Evolutionary conservation across 2,888 invertebrate genomes (phyloP), one percentile per base, ranked within the genome.

Genomic region (Celastrina argiolus): DNA sequence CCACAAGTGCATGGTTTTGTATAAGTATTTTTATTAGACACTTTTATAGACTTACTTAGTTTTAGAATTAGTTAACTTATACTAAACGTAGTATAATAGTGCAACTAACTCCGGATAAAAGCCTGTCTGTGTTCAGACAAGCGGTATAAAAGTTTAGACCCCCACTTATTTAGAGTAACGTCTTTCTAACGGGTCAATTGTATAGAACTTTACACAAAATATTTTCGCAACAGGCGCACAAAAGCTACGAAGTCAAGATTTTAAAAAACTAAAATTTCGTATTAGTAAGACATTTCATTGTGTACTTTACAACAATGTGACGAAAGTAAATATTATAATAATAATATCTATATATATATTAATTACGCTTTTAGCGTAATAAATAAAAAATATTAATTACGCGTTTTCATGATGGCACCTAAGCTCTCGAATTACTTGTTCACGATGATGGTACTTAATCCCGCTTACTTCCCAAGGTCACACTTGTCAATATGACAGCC

Each of bases 401-500:
- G n/a, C n/a, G n/a, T n/a, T n/a, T n/a, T n/a, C n/a, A n/a, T n/a
- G n/a, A n/a, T n/a, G n/a, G n/a, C n/a, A n/a, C n/a, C n/a, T 36
- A 10, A 12, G 36, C 8, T 2, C 36, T 36, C 36, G 12, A 36
- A 36, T 7, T 10, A 10, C 7, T 36, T 10, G 5, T 8, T 36
- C 8, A 41, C 26, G 51, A 51, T 51, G 2, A 51, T 51, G 12
- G 12, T 26, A 14, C 51, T 14, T 26, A 51, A 5, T 16, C 5
- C 22, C 51, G 22, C 51, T 51, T 51, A 51, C 59, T 59, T 31
- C 34, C 34, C 59, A 59, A 59, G 59, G 34, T 34, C 18, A 59
- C 59, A 59, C 59, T 59, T 59, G 59, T 59, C 31, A 59, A 34
- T 34, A 59, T 22, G 39, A 39, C 58, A 58, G 28, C 8, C 61